These are phyloP conservation scores for Acrobasis consociella DNA, from an alignment of 2,888 invertebrate genomes.

Conservation along the genomic window DNA sequence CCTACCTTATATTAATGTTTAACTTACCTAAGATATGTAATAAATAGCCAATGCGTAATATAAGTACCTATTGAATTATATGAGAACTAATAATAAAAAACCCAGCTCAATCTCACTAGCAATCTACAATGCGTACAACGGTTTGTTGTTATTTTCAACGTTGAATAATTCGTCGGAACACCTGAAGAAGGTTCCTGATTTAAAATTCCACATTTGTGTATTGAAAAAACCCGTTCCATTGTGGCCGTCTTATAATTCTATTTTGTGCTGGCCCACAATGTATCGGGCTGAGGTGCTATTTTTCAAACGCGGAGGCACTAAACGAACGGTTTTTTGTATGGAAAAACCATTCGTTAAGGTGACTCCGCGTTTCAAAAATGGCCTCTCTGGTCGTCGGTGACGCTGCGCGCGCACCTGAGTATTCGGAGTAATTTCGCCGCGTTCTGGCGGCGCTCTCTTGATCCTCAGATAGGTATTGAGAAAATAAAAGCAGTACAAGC, in stretches of 20 bases:
- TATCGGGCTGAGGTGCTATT: too few species aligned
- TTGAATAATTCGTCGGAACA: slow-evolving; percentile 28
- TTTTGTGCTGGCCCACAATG: slow-evolving; percentile 45
- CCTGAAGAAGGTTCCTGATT: slow-evolving; percentile 44
- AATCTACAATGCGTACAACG: not conserved
- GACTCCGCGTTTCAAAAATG: too few species aligned
- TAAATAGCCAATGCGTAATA: not conserved
- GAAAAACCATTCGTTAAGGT: too few species aligned
- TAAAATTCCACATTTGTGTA: slow-evolving; percentile 63
- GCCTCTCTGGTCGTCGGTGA: slow-evolving; percentile 16
- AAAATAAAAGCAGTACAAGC: not conserved
- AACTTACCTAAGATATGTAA: too few species aligned
- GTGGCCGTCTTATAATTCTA: slow-evolving; percentile 75
- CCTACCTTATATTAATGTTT: too few species aligned
- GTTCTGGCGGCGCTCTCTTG: slow-evolving; percentile 21
- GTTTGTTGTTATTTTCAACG: slow-evolving; percentile 3
- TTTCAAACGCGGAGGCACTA: too few species aligned
- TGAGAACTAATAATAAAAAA: too few species aligned
- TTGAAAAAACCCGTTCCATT: slow-evolving; percentile 69
- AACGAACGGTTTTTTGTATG: too few species aligned
- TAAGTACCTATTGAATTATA: not conserved
- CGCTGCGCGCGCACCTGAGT: slow-evolving; percentile 43
- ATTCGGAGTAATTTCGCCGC: slow-evolving; percentile 30
- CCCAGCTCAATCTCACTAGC: too few species aligned
- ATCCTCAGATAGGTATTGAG: slow-evolving; percentile 17